phyloP scores from a whole-genome alignment of 2,113 vertebrate species.

The Glaucomys volans region DNA sequence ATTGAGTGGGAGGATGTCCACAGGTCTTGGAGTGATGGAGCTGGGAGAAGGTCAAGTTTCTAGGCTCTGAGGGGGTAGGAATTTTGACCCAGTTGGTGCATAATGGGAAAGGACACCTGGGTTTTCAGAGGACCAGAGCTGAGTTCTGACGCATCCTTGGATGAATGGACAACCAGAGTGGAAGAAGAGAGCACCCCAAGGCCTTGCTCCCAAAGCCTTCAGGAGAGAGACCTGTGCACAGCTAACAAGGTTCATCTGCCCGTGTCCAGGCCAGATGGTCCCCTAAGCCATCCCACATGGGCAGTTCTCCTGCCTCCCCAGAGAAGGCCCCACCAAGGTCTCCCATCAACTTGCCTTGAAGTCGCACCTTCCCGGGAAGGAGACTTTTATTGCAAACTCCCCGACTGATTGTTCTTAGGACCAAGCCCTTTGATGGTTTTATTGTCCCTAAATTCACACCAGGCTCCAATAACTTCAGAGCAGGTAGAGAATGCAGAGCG shows the following conservation, averaged over 20 bases:
- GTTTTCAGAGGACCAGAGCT: neutral
- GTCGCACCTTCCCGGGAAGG: slow-evolving; percentile 68
- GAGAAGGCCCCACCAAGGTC: neutral
- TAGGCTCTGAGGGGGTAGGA: neutral
- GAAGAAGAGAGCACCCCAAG: too few species aligned
- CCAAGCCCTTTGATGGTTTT: slow-evolving; percentile 81
- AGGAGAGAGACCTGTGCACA: neutral
- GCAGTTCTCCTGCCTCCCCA: neutral
- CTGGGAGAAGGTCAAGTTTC: neutral
- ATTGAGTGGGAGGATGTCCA: too few species aligned
- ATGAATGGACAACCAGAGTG: neutral
- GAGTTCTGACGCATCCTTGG: too few species aligned
- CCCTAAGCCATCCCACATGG: slow-evolving; percentile 57
- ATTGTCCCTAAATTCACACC: slow-evolving; percentile 81
- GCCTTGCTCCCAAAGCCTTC: neutral
- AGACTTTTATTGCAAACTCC: slow-evolving; percentile 72
- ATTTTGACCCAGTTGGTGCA: neutral
- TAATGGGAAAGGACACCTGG: too few species aligned
- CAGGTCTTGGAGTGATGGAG: neutral
- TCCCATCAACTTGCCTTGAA: slow-evolving; percentile 55
- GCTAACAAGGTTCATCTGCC: neutral
- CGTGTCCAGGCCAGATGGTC: slow-evolving; percentile 51
- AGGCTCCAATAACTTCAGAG: slow-evolving; percentile 78
- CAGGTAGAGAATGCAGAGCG: slow-evolving; percentile 51
- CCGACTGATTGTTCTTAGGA: slow-evolving; percentile 68